Conservation (phyloP, 2,797 vertebrate species). For the Dermochelys coriacea region DNA sequence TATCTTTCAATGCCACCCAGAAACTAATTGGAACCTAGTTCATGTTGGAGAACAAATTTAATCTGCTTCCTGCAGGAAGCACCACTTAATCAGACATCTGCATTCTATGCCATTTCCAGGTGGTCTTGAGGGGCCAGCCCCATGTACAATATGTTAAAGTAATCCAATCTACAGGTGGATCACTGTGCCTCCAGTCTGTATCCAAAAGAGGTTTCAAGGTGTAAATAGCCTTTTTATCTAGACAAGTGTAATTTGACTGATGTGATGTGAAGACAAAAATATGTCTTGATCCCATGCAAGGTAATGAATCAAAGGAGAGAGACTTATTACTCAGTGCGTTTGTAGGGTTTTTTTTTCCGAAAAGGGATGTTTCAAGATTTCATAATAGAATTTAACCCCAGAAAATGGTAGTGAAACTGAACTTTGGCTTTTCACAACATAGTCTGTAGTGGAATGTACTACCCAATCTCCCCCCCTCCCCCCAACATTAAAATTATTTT, state of each 20-base stretch:
- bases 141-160: neutral
- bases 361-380: neutral
- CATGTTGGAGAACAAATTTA: neutral
- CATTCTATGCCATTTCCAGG: neutral
- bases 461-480: too few relatives aligned
- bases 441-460: too few relatives aligned
- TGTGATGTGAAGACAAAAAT: neutral
- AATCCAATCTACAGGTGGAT: neutral
- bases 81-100: neutral
- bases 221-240: neutral
- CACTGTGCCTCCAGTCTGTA: neutral
- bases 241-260: neutral
- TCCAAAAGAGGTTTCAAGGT: neutral
- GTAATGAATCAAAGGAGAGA: conserved; percentile 3
- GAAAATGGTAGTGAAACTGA: too few relatives aligned
- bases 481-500: too few relatives aligned
- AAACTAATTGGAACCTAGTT: neutral
- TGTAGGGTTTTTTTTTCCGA: neutral
- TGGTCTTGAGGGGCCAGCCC: neutral
- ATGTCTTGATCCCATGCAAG: neutral
- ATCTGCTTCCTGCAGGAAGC: neutral
- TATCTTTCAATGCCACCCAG: neutral
- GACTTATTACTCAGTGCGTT: neutral
- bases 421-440: too few relatives aligned
- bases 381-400: too few relatives aligned